These are phyloP conservation scores for Mellilla xanthometata DNA, from an alignment of 2,888 invertebrate species.

Conservation along the genomic window DNA sequence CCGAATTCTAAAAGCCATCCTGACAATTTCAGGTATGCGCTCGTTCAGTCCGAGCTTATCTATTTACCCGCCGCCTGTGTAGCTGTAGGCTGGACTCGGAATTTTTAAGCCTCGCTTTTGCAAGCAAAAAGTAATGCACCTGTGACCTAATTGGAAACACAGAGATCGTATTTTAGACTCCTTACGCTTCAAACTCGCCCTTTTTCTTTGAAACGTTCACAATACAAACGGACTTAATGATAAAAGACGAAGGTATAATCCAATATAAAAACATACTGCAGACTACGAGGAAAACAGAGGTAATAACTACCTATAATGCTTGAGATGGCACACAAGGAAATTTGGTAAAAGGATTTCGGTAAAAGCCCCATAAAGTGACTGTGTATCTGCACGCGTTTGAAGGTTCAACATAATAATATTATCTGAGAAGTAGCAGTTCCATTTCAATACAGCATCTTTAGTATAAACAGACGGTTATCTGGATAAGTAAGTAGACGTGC, in stretches of 20 bases:
- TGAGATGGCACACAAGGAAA: slow-evolving; percentile 26
- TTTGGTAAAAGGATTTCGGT: slow-evolving; percentile 30
- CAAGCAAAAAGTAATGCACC: slow-evolving; percentile 1
- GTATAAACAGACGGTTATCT: slow-evolving; percentile 23
- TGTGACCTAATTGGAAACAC: slow-evolving; percentile 11
- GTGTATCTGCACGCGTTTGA: slow-evolving; percentile 10
- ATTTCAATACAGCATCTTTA: slow-evolving; percentile 24
- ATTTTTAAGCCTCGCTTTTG: slow-evolving; percentile 5
- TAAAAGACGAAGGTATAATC: slow-evolving; percentile 32
- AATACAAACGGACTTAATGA: slow-evolving; percentile 18
- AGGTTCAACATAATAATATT: slow-evolving; percentile 19
- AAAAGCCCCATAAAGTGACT: slow-evolving; percentile 26
- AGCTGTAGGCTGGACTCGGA: slow-evolving; percentile 19
- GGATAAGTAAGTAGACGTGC: slow-evolving; percentile 27
- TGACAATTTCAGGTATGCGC: slow-evolving; percentile 36
- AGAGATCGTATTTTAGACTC: neutral
- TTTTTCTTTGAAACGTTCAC: neutral
- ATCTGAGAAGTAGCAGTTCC: slow-evolving; percentile 24
- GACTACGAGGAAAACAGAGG: slow-evolving; percentile 36
- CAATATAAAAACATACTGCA: slow-evolving; percentile 35
- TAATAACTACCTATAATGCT: slow-evolving; percentile 20
- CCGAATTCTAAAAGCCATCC: slow-evolving; percentile 40
- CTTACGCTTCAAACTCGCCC: neutral
- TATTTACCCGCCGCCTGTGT: slow-evolving; percentile 22
- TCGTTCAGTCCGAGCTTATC: slow-evolving; percentile 30